A percentile compares a stretch with the other conserved stretches of the same genome.
Conservation (phyloP, 2,888 invertebrate genomes). For the Lagria hirta region DNA sequence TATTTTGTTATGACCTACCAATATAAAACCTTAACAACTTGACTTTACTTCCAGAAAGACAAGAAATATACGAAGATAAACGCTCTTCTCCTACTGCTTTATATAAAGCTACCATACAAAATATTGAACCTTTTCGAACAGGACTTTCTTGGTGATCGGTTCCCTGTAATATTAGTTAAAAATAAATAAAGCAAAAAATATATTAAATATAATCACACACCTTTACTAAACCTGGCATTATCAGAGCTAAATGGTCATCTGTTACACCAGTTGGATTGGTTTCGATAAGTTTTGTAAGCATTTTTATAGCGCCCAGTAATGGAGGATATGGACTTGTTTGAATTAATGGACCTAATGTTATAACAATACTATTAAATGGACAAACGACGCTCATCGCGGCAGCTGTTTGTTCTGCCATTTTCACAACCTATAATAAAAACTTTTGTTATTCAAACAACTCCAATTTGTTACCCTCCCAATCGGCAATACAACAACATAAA, state of each 20-base stretch:
- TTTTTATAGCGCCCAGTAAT: slow-evolving; percentile 90
- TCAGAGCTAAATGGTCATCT: slow-evolving; percentile 72
- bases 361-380: slow-evolving; percentile 76
- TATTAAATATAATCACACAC: slow-evolving; percentile 53
- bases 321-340: slow-evolving; percentile 84
- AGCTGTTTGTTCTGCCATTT: slow-evolving; percentile 79
- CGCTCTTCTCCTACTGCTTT: slow-evolving; percentile 84
- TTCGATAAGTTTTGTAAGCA: slow-evolving; percentile 82
- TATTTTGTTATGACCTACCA: slow-evolving; percentile 60
- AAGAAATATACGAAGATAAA: slow-evolving; percentile 77
- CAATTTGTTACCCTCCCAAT: background rate
- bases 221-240: slow-evolving; percentile 88
- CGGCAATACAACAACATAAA: slow-evolving; percentile 1
- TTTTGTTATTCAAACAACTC: slow-evolving; percentile 12
- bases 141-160: slow-evolving; percentile 91
- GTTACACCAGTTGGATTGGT: slow-evolving; percentile 71
- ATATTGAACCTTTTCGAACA: slow-evolving; percentile 94
- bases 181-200: slow-evolving; percentile 9
- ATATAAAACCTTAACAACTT: slow-evolving; percentile 81
- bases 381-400: slow-evolving; percentile 74
- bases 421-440: slow-evolving; percentile 62
- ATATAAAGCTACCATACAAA: slow-evolving; percentile 95
- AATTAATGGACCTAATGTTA: slow-evolving; percentile 75
- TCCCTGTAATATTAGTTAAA: slow-evolving; percentile 59
- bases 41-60: slow-evolving; percentile 86